phyloP scores from a whole-genome alignment of 2,113 vertebrate genomes.

The Nothobranchius furzeri region DNA sequence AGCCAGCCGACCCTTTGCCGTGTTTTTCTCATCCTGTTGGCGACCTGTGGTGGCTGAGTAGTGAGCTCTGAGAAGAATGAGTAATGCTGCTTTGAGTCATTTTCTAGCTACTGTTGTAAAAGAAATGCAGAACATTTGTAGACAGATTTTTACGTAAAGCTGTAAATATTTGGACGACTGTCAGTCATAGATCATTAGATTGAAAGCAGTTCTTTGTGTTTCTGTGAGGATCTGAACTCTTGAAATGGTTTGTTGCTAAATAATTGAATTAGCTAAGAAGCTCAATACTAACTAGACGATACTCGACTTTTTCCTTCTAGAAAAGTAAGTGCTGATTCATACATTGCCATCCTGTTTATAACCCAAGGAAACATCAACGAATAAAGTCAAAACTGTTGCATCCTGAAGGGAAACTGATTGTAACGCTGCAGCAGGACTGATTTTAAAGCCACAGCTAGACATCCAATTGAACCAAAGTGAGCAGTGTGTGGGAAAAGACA shows the following conservation, averaged over 20 bases:
- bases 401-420: background rate
- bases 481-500: constrained; percentile 20
- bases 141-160: constrained; percentile 37
- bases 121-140: constrained; percentile 39
- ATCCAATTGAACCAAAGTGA: constrained; percentile 1
- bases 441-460: constrained; percentile 6
- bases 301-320: too few relatives aligned
- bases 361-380: too few relatives aligned
- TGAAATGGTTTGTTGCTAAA: too few relatives aligned
- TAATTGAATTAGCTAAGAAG: too few relatives aligned
- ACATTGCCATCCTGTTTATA: background rate
- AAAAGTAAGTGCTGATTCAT: background rate
- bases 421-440: background rate
- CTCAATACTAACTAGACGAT: too few relatives aligned
- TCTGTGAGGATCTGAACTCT: too few relatives aligned
- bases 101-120: constrained; percentile 21
- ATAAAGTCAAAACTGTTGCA: background rate
- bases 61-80: constrained; percentile 16
- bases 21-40: constrained; percentile 40
- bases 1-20: constrained; percentile 24
- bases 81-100: constrained; percentile 24
- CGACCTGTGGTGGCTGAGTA: constrained; percentile 25
- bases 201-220: too few relatives aligned
- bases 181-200: background rate
- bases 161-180: constrained; percentile 35